Evolutionary conservation across 2,888 invertebrate genomes (phyloP).

Genomic region (Pristionchus maxplancki): DNA sequence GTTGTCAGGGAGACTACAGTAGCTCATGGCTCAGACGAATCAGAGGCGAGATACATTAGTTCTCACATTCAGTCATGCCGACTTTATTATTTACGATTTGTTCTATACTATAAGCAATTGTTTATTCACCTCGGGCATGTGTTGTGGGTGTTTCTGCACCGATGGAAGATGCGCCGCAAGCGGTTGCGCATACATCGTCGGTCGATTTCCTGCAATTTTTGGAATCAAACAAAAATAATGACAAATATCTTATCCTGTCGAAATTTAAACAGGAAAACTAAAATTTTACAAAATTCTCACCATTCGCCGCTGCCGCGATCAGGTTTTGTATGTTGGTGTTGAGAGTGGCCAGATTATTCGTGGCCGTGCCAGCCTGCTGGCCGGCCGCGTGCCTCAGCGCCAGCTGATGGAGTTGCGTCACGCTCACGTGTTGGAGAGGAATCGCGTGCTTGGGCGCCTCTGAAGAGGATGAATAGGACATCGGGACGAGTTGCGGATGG

Average conservation of each 20-base stretch:
- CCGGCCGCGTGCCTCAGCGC: slow-evolving; percentile 3
- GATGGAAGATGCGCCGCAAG: not conserved
- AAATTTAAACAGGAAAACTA: not conserved
- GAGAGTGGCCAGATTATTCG: slow-evolving; percentile 1
- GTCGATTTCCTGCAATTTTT: not conserved
- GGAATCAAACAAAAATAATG: not conserved
- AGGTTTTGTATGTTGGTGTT: slow-evolving; percentile 31
- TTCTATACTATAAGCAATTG: not conserved
- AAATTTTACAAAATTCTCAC: not conserved
- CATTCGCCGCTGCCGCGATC: slow-evolving; percentile 6
- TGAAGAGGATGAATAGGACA: too few relatives aligned
- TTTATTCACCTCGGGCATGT: slow-evolving; percentile 5
- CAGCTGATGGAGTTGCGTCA: slow-evolving; percentile 22
- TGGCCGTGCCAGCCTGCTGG: not conserved
- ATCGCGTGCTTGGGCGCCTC: slow-evolving; percentile 12
- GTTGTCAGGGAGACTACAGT: not conserved
- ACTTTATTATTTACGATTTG: not conserved
- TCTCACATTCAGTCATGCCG: too few relatives aligned
- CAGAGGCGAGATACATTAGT: too few relatives aligned
- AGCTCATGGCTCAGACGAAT: not conserved
- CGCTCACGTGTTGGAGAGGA: not conserved
- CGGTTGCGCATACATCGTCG: not conserved
- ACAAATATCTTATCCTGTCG: not conserved
- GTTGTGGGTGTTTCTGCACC: not conserved
- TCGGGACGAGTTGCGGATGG: too few relatives aligned